phyloP scores from a whole-genome alignment of 2,113 vertebrate species.

The Verasper variegatus region DNA sequence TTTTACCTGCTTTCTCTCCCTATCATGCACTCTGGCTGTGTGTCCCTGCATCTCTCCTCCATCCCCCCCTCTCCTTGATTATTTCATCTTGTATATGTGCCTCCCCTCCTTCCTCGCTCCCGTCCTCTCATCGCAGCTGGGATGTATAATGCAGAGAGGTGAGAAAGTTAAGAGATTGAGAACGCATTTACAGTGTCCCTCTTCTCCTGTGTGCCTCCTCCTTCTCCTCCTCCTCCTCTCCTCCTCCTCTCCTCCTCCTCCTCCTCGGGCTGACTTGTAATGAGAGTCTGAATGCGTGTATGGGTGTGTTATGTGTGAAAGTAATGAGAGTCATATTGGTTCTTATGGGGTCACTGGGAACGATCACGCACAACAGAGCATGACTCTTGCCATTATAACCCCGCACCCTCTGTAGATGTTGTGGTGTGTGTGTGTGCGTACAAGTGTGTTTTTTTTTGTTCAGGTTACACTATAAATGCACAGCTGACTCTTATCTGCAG shows the following conservation, averaged over 20 bases:
- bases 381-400: conserved; percentile 37
- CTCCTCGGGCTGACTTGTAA: conserved; percentile 51
- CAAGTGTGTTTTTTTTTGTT: conserved; percentile 5
- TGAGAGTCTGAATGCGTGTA: conserved; percentile 54
- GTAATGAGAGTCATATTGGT: conserved; percentile 59
- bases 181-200: conserved; percentile 66
- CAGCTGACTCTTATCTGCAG: conserved; percentile 42
- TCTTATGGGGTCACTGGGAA: conserved; percentile 55
- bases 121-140: conserved; percentile 26
- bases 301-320: conserved; percentile 37
- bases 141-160: conserved; percentile 68
- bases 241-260: conserved; percentile 25
- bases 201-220: conserved; percentile 24
- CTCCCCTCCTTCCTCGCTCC: conserved; percentile 13
- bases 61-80: conserved; percentile 15
- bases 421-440: background rate
- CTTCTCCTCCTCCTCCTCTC: conserved; percentile 23
- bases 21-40: background rate
- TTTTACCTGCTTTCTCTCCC: conserved; percentile 11
- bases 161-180: conserved; percentile 72
- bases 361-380: conserved; percentile 26
- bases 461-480: conserved; percentile 35
- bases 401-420: background rate
- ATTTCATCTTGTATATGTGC: conserved; percentile 36
- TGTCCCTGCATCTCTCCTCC: conserved; percentile 20